phyloP scores from a whole-genome alignment of 2,888 invertebrate genomes.

The Gandaritis pyraliata region DNA sequence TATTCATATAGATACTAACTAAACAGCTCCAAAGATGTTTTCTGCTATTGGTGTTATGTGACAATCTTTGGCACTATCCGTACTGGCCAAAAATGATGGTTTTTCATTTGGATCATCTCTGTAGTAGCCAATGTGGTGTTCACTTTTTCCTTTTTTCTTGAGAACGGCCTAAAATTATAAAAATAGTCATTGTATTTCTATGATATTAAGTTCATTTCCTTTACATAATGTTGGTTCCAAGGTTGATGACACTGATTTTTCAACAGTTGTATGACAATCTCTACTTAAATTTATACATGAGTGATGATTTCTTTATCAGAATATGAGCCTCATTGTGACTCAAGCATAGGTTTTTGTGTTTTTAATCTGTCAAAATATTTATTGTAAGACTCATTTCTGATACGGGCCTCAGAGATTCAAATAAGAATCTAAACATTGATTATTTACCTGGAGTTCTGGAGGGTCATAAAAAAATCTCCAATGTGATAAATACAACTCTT shows the following conservation, averaged over 20 bases:
- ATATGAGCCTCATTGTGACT: no score
- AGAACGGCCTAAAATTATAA: constrained; percentile 86
- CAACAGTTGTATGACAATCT: no score
- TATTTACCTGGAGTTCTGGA: constrained; percentile 92
- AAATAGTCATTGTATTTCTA: neutral
- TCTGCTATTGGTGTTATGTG: constrained; percentile 89
- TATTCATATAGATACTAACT: constrained; percentile 78
- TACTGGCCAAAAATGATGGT: constrained; percentile 91
- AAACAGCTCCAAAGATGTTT: constrained; percentile 91
- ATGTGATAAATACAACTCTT: constrained; percentile 89
- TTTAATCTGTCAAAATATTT: no score
- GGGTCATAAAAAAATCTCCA: constrained; percentile 97
- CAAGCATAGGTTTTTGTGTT: no score
- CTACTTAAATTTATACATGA: no score
- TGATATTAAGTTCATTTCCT: no score
- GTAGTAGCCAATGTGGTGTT: constrained; percentile 95
- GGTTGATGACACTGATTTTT: no score
- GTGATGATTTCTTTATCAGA: no score
- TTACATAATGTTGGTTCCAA: no score
- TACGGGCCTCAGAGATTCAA: no score
- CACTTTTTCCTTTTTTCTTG: constrained; percentile 87
- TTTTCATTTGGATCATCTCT: constrained; percentile 91
- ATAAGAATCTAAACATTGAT: neutral
- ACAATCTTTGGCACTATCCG: constrained; percentile 88
- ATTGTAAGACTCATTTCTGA: no score